A percentile compares a stretch with the other conserved stretches of the same genome.
These are phyloP conservation scores for Patella caerulea DNA, from an alignment of 2,888 invertebrate species.

Conservation along the genomic window DNA sequence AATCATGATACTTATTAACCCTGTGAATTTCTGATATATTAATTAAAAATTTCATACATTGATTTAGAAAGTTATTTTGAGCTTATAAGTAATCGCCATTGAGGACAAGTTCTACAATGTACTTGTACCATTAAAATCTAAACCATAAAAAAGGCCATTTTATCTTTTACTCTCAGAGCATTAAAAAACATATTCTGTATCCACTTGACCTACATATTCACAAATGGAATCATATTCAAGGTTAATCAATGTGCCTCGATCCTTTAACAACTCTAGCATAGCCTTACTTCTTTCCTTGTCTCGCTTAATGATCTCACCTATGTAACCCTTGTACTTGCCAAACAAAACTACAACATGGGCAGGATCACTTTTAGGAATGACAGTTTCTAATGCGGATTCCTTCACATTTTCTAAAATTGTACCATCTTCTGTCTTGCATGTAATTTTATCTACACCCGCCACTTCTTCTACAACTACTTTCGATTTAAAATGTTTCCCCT, in stretches of 20 bases:
- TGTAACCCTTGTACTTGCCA: conserved; percentile 69
- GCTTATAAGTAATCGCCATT: no score
- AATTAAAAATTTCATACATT: no score
- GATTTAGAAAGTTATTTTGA: no score
- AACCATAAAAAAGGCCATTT: no score
- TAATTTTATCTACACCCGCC: conserved; percentile 59
- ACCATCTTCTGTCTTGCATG: conserved; percentile 69
- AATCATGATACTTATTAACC: no score
- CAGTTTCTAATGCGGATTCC: conserved; percentile 70
- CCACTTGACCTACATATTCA: conserved; percentile 71
- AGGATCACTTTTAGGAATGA: conserved; percentile 68
- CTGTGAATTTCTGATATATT: no score
- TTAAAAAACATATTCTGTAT: conserved; percentile 61
- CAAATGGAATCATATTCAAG: conserved; percentile 72
- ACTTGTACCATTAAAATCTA: no score
- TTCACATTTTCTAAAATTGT: conserved; percentile 67
- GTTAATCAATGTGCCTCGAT: conserved; percentile 66
- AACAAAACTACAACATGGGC: conserved; percentile 69
- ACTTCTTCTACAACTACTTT: conserved; percentile 70
- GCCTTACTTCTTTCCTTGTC: conserved; percentile 70
- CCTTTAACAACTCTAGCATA: conserved; percentile 69
- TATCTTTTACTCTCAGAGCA: background rate
- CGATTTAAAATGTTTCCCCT: conserved; percentile 64
- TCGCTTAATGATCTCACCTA: conserved; percentile 66
- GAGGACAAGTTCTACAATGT: no score